These are phyloP conservation scores for Nymphalis urticae DNA, from an alignment of 2,888 invertebrate genomes.

Conservation along the genomic window DNA sequence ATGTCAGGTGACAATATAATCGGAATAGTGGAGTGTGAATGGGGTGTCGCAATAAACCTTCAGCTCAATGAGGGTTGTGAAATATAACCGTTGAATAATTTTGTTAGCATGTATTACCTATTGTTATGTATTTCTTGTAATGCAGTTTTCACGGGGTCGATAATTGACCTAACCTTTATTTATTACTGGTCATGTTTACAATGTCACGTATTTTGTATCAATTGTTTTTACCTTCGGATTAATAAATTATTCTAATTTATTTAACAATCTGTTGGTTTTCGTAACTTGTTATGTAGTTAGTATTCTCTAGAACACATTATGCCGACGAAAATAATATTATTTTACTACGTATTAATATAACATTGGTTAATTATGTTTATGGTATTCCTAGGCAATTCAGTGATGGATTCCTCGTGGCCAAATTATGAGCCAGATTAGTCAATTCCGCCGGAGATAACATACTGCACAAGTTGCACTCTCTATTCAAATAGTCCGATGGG, in stretches of 20 bases:
- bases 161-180: constrained; percentile 64
- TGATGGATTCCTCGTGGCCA: too few species aligned
- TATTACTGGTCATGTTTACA: constrained; percentile 45
- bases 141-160: constrained; percentile 57
- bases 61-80: constrained; percentile 62
- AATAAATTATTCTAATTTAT: background rate
- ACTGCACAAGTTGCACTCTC: too few species aligned
- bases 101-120: constrained; percentile 64
- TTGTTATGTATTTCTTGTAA: constrained; percentile 66
- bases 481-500: too few species aligned
- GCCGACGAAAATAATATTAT: background rate
- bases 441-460: too few species aligned
- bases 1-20: constrained; percentile 54
- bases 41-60: constrained; percentile 70
- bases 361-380: too few species aligned
- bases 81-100: constrained; percentile 64
- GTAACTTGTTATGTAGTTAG: constrained; percentile 8
- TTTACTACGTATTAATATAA: too few species aligned
- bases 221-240: constrained; percentile 22
- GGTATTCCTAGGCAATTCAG: too few species aligned
- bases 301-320: background rate
- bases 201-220: constrained; percentile 48
- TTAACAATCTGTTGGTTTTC: background rate
- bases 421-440: too few species aligned
- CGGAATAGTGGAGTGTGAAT: constrained; percentile 57